Evolutionary conservation across 92 coral and sea anemone species (phyloP).

Genomic region (Ricordea florida): DNA sequence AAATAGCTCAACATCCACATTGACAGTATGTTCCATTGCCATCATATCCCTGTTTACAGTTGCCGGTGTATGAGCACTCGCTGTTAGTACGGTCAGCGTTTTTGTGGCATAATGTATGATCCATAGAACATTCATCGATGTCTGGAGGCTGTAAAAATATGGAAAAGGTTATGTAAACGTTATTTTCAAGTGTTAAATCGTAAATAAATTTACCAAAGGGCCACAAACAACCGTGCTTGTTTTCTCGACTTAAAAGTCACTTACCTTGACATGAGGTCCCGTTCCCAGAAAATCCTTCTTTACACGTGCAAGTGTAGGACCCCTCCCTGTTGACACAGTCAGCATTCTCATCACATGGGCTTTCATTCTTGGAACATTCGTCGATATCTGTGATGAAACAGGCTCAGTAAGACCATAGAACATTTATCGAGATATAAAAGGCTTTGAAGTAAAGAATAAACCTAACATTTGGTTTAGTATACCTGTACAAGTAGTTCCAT

Average conservation of each 20-base stretch:
- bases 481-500: constrained; percentile 48
- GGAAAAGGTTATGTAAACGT: background rate
- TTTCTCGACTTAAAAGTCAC: too few relatives aligned
- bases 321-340: constrained; percentile 14
- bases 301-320: constrained; percentile 39
- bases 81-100: constrained; percentile 52
- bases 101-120: constrained; percentile 5
- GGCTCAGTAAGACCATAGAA: too few relatives aligned
- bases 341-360: constrained; percentile 10
- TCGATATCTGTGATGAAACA: constrained; percentile 7
- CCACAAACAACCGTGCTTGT: too few relatives aligned
- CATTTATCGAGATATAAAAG: too few relatives aligned
- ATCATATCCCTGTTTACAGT: constrained; percentile 55
- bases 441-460: too few relatives aligned
- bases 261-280: constrained; percentile 36
- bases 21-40: constrained; percentile 57
- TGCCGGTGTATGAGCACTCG: constrained; percentile 59
- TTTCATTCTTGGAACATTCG: constrained; percentile 30
- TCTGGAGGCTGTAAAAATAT: background rate
- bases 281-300: constrained; percentile 45
- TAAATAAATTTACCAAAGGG: too few relatives aligned
- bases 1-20: constrained; percentile 2
- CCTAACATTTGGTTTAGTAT: too few relatives aligned
- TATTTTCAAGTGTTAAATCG: too few relatives aligned
- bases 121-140: constrained; percentile 47